These are phyloP conservation scores for Formica exsecta DNA, from an alignment of 1,140 invertebrate species.

Conservation along the genomic window DNA sequence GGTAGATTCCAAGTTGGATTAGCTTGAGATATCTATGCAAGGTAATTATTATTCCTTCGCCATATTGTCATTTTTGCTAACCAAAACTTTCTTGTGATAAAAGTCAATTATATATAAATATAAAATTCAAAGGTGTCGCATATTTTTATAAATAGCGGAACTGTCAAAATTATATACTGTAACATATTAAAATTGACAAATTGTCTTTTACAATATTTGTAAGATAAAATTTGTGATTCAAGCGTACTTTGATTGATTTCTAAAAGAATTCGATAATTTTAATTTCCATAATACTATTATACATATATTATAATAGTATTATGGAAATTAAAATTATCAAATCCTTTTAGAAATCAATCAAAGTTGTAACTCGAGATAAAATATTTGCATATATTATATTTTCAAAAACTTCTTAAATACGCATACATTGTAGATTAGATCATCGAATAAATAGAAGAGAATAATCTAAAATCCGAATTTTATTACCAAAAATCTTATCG, in stretches of 20 bases:
- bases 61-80: not conserved
- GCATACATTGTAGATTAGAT: not conserved
- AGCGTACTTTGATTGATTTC: not conserved
- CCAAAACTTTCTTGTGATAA: not conserved
- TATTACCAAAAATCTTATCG: not conserved
- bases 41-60: slow-evolving; percentile 29
- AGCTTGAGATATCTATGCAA: slow-evolving; percentile 27
- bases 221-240: not conserved
- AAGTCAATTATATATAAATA: not conserved
- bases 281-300: too few relatives aligned
- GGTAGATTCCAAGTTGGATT: slow-evolving; percentile 37
- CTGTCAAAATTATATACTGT: not conserved
- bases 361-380: not conserved
- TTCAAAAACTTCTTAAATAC: not conserved
- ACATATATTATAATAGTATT: too few relatives aligned
- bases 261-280: too few relatives aligned
- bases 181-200: not conserved
- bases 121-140: not conserved
- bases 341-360: slow-evolving; percentile 1
- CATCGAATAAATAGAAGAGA: not conserved
- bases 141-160: not conserved
- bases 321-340: too few relatives aligned
- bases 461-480: not conserved
- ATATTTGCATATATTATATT: not conserved
- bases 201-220: not conserved